These are phyloP conservation scores for Melierax canorus DNA, from an alignment of 2,113 vertebrate genomes.

Conservation along the genomic window DNA sequence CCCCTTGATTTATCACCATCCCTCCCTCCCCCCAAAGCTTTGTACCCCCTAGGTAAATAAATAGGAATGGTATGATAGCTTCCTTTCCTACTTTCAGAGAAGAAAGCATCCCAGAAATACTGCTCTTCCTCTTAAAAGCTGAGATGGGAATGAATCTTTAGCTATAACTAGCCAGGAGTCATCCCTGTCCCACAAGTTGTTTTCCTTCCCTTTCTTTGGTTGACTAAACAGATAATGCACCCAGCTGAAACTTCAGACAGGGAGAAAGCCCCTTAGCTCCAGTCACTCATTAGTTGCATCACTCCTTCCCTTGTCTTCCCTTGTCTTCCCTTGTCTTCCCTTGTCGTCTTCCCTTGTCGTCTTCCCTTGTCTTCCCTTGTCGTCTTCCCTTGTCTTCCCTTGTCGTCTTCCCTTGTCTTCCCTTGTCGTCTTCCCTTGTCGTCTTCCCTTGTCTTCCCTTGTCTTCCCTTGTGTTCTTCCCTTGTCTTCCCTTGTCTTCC, in stretches of 20 bases:
- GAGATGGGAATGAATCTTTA: not conserved
- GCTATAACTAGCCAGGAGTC: not conserved
- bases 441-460: no score
- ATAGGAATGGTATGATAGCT: not conserved
- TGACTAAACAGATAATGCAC: constrained; percentile 18
- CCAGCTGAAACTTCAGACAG: constrained; percentile 62
- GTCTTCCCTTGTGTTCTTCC: no score
- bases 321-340: no score
- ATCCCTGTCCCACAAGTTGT: constrained; percentile 71
- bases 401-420: no score
- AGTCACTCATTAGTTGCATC: not conserved
- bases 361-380: no score
- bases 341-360: no score
- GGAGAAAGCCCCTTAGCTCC: not conserved
- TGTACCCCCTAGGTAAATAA: not conserved
- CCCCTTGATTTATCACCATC: not conserved
- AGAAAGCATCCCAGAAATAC: not conserved
- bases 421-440: no score
- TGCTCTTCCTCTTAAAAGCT: not conserved
- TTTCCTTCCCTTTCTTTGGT: not conserved
- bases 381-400: no score
- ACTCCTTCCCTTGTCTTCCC: no score
- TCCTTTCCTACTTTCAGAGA: not conserved
- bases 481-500: no score
- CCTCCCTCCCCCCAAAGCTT: not conserved